Evolutionary conservation across 2,113 vertebrate species (phyloP), one percentile per base, ranked within the genome.

Genomic region (Mystacornis crossleyi): DNA sequence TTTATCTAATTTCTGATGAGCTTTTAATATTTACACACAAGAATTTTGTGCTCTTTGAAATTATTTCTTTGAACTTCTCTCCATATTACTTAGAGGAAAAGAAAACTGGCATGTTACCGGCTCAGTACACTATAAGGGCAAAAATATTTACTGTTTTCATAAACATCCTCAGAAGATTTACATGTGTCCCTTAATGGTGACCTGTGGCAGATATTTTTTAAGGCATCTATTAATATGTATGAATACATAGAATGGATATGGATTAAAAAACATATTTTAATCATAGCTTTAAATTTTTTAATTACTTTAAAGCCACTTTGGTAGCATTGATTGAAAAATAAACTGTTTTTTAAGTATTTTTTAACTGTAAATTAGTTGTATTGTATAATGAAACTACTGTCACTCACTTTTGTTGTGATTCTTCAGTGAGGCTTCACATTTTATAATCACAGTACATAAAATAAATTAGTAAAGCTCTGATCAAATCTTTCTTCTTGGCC

Each of bases 91-190:
- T 90, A 61, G 29, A 87, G 33, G 42, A 93, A 74, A 93, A 81
- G 26, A 72, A 80, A 94, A 78, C 25, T 74, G 66, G n/a, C 50
- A 28, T 67, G 28, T 75, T 91, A 74, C 55, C 0, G 1, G 20
- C 62, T 72, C 31, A 57, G 19, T 83, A 17, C 47, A 10, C 45
- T 75, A 12, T 75, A 61, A 90, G 65, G 62, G 34, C 51, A 66
- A 69, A 81, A 81, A 77, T 71, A 57, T 94, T 94, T 92, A 81
- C 43, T 74, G 29, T 74, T 87, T 86, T 72, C 58, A 34, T 94
- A 86, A 90, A 82, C 42, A 86, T 78, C 36, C 33, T 92, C 61
- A 54, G 65, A 82, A 87, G 77, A 85, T 81, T 79, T 94, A 66
- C 29, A 8, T 71, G 25, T 88, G 40, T 78, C 67, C 79, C 65